Evolutionary conservation across 1,140 invertebrate species (phyloP), one percentile per base, ranked within the genome.

Genomic region (Mycetomoellerius zeteki): DNA sequence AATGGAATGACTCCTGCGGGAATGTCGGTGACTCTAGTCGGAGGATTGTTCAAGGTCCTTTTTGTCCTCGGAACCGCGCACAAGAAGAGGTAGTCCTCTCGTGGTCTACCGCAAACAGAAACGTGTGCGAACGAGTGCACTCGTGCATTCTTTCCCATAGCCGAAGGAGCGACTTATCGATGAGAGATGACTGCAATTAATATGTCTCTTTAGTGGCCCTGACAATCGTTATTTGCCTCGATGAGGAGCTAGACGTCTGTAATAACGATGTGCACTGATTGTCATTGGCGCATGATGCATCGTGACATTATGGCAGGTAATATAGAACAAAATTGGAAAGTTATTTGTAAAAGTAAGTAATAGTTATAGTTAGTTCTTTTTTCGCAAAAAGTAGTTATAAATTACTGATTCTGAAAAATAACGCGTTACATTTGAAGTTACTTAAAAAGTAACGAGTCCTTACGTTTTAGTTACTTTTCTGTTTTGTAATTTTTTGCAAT

Each of bases 1-100:
- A 92, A 92, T 92, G 65, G 90, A 78, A 91, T 92, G 89, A 92
- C 87, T 91, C 88, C 88, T 90, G 86, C 72, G 80, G 72, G 76
- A 90, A 91, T 86, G 87, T 91, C 87, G 88, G 85, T 86, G 89
- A 91, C 89, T 87, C 84, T 86, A 60, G 64, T 72, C 30, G n/a
- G 50, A 73, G 87, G 87, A 87, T 72, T 30, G 12, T 85, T 76
- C 91, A 92, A 91, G 89, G 91, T 90, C 80, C 86, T 89, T 89
- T 86, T 92, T 91, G 89, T 92, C 86, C 85, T 86, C 72, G 62
- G 21, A 87, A 85, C 56, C n/a, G 52, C 54, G 54, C 27, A 30
- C 27, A 56, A 89, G 85, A 71, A 30, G 56, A 54, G 10, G 60
- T 54, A 50, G 37, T 52, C 27, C 27, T 30, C 5, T 21, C 33